Conservation (phyloP, 2,797 vertebrate genomes). For the Rhabdomys pumilio region DNA sequence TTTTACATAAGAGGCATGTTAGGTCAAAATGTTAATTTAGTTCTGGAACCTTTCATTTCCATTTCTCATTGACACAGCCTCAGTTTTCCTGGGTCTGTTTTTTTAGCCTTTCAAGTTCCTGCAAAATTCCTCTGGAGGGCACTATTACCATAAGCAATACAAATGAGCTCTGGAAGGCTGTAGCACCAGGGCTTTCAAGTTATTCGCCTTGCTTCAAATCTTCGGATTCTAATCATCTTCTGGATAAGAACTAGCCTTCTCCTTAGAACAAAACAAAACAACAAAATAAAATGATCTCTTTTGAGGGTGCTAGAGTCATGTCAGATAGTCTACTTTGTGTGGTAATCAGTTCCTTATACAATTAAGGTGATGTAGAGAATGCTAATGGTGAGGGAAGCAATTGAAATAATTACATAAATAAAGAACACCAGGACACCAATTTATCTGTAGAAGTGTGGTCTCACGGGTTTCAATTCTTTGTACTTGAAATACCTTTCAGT, state of each 20-base stretch:
- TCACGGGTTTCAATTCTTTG: neutral
- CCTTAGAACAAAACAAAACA: neutral
- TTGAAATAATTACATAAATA: conserved; percentile 60
- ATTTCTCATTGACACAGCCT: conserved; percentile 2
- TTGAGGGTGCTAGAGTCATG: neutral
- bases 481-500: conserved; percentile 23
- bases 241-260: neutral
- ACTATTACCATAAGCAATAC: conserved; percentile 89
- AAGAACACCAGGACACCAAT: neutral
- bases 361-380: conserved; percentile 44
- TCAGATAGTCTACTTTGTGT: neutral
- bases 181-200: neutral
- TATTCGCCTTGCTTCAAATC: neutral
- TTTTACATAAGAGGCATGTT: neutral
- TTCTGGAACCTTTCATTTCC: conserved; percentile 46
- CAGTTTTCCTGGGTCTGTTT: conserved; percentile 63
- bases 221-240: neutral
- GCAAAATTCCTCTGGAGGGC: conserved; percentile 90
- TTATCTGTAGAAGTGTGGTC: neutral
- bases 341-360: conserved; percentile 45
- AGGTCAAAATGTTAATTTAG: conserved; percentile 14
- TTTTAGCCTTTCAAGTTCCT: conserved; percentile 79
- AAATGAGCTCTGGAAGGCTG: conserved; percentile 81
- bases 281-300: neutral
- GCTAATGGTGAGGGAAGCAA: conserved; percentile 57